These are phyloP conservation scores for Schizotus pectinicornis DNA, from an alignment of 2,888 invertebrate genomes.

Conservation along the genomic window DNA sequence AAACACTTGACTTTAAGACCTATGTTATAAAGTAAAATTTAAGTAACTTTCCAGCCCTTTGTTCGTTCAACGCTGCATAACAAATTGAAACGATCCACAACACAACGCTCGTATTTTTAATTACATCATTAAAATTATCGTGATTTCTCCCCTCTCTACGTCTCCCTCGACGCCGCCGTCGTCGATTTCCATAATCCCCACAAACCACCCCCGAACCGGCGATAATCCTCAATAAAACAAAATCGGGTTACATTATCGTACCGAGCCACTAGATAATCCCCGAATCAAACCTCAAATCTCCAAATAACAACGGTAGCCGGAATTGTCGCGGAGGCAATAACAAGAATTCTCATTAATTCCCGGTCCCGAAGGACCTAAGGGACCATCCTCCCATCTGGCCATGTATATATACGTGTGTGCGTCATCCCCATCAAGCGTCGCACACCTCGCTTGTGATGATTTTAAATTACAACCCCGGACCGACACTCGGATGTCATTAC, in stretches of 20 bases:
- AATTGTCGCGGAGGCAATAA: slow-evolving; percentile 47
- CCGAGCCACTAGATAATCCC: slow-evolving; percentile 40
- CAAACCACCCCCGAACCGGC: slow-evolving; percentile 8
- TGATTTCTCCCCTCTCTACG: too few species aligned
- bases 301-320: slow-evolving; percentile 44
- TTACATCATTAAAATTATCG: too few species aligned
- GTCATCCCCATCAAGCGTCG: slow-evolving; percentile 30
- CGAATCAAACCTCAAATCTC: slow-evolving; percentile 47
- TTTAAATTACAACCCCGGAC: slow-evolving; percentile 50
- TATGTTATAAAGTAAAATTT: too few species aligned
- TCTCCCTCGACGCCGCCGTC: too few species aligned
- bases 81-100: too few species aligned
- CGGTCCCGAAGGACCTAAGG: slow-evolving; percentile 38
- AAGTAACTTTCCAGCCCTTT: too few species aligned
- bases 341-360: slow-evolving; percentile 54
- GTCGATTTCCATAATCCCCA: slow-evolving; percentile 1
- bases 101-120: too few species aligned
- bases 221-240: slow-evolving; percentile 27
- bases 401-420: slow-evolving; percentile 1
- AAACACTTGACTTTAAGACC: too few species aligned
- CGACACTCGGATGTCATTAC: slow-evolving; percentile 46
- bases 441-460: slow-evolving; percentile 49
- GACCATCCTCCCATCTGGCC: slow-evolving; percentile 43
- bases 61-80: too few species aligned
- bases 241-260: slow-evolving; percentile 18